These are phyloP conservation scores for Periophthalmus magnuspinnatus DNA, from an alignment of 2,797 vertebrate species.

Conservation along the genomic window DNA sequence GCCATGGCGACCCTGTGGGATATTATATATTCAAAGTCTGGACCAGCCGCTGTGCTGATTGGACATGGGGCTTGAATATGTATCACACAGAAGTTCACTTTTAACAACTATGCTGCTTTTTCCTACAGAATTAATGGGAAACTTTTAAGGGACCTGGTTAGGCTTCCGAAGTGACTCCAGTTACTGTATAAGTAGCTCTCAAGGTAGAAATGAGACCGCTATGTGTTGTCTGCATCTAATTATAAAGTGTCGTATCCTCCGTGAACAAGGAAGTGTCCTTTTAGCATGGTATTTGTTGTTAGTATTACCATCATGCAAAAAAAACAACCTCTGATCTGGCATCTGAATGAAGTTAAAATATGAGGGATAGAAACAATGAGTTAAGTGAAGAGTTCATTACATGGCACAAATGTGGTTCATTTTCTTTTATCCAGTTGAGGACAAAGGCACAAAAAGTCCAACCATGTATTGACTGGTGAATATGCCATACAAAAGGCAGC, in stretches of 20 bases:
- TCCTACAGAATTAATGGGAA: slow-evolving; percentile 24
- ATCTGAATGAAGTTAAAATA: too few relatives aligned
- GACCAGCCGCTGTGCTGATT: slow-evolving; percentile 48
- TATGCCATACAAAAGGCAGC: neutral
- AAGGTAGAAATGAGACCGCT: too few relatives aligned
- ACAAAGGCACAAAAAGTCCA: neutral
- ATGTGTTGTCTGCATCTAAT: too few relatives aligned
- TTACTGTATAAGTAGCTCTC: neutral
- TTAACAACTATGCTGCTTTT: slow-evolving; percentile 18
- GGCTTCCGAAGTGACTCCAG: slow-evolving; percentile 4
- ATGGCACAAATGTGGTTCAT: slow-evolving; percentile 11
- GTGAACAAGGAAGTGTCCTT: too few relatives aligned
- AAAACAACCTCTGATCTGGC: too few relatives aligned
- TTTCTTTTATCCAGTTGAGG: neutral
- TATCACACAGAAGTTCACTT: slow-evolving; percentile 49
- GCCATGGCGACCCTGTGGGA: slow-evolving; percentile 37
- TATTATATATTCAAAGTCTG: slow-evolving; percentile 43
- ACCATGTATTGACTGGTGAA: neutral
- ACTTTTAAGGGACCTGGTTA: slow-evolving; percentile 25
- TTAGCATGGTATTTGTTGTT: too few relatives aligned
- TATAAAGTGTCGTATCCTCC: too few relatives aligned
- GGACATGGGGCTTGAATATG: slow-evolving; percentile 61
- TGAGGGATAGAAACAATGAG: too few relatives aligned
- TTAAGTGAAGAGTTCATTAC: slow-evolving; percentile 3
- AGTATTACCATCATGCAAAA: too few relatives aligned